Percentiles rank a stretch among this genome's conserved stretches.
Evolutionary conservation across 2,113 vertebrate species (phyloP).

Genomic region (Lucifuga dentata): DNA sequence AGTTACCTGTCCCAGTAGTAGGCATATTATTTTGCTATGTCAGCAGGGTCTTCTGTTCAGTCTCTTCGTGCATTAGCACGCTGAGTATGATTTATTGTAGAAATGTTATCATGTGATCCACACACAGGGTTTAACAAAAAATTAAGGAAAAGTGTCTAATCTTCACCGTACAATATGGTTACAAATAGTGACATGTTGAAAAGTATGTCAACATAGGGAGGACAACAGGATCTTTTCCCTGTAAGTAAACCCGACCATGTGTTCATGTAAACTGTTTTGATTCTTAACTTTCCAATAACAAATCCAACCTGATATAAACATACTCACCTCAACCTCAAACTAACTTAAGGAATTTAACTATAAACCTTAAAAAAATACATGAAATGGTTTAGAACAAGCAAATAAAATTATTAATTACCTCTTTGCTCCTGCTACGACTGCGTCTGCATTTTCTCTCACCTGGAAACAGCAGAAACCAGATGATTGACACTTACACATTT

Average conservation of each 20-base stretch:
- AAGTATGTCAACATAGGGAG: conserved; percentile 57
- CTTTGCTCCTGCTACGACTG: conserved; percentile 99
- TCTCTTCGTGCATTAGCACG: conserved; percentile 99
- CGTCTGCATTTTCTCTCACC: conserved; percentile 89
- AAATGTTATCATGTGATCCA: conserved; percentile 99
- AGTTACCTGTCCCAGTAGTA: conserved; percentile 99
- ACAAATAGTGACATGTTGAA: conserved; percentile 67
- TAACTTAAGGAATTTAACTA: conserved; percentile 54
- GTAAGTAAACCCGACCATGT: conserved; percentile 82
- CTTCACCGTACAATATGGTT: conserved; percentile 73
- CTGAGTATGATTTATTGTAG: conserved; percentile 99
- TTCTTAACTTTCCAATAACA: conserved; percentile 70
- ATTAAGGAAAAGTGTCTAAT: conserved; percentile 81
- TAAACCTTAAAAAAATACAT: conserved; percentile 57
- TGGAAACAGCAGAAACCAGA: conserved; percentile 44
- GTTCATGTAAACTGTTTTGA: conserved; percentile 66
- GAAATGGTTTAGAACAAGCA: conserved; percentile 64
- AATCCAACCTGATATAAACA: conserved; percentile 56
- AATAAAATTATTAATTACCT: conserved; percentile 94
- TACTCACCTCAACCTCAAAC: conserved; percentile 91
- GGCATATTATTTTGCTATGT: conserved; percentile 99
- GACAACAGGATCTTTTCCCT: conserved; percentile 78
- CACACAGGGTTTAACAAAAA: conserved; percentile 95
- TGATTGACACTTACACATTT: neutral
- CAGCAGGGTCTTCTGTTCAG: conserved; percentile 99